Evolutionary conservation across 2,888 invertebrate genomes (phyloP).

Genomic region (Ophion costatus): DNA sequence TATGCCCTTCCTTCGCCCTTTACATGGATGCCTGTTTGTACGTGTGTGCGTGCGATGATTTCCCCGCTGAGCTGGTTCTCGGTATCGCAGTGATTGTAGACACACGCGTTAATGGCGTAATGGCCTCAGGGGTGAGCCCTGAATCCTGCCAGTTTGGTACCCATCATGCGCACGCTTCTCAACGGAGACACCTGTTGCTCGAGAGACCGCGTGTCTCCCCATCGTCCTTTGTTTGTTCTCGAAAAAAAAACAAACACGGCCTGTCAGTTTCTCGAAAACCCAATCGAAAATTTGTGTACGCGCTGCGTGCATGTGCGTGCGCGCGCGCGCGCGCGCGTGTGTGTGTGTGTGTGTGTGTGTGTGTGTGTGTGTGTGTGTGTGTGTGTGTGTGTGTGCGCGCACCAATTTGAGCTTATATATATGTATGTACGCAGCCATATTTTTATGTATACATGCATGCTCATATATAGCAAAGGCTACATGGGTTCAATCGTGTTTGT

Average conservation of each 20-base stretch:
- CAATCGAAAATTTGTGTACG: neutral
- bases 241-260: constrained; percentile 8
- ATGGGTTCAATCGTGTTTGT: constrained; percentile 56
- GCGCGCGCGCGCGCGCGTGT: neutral
- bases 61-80: constrained; percentile 21
- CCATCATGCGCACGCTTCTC: constrained; percentile 1
- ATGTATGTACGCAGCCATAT: too few species aligned
- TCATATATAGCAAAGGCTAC: too few species aligned
- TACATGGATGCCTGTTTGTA: neutral
- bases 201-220: constrained; percentile 5
- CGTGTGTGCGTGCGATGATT: constrained; percentile 11
- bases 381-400: neutral
- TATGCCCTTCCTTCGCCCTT: too few species aligned
- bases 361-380: neutral
- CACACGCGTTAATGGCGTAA: constrained; percentile 65
- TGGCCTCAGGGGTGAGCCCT: constrained; percentile 57
- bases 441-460: too few species aligned
- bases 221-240: neutral
- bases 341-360: neutral
- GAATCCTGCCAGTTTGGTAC: constrained; percentile 43
- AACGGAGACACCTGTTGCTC: constrained; percentile 28
- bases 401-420: too few species aligned
- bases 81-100: constrained; percentile 26
- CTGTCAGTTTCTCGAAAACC: too few species aligned
- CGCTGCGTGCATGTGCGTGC: neutral